Evolutionary conservation across 2,113 vertebrate genomes (phyloP).

Genomic region (Macquaria ambigua): DNA sequence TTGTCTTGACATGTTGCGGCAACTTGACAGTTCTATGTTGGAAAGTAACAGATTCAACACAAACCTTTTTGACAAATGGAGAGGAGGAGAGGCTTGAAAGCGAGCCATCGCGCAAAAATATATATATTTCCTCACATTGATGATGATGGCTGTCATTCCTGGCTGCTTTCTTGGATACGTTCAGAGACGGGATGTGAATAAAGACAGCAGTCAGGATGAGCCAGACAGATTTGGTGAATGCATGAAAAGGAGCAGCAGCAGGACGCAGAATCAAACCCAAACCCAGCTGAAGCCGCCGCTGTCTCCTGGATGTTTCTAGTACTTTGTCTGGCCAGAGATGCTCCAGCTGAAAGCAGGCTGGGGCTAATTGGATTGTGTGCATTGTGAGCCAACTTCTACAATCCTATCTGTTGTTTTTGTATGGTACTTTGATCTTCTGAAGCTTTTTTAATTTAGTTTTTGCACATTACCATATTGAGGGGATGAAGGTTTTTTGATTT

Average conservation of each 20-base stretch:
- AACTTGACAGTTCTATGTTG: constrained; percentile 4
- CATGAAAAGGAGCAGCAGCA: constrained; percentile 32
- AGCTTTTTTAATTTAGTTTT: not conserved
- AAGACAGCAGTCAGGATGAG: constrained; percentile 39
- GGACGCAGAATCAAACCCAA: constrained; percentile 43
- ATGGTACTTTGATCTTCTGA: constrained; percentile 13
- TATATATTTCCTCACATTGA: constrained; percentile 31
- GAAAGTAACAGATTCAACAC: constrained; percentile 33
- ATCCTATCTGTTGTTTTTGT: constrained; percentile 30
- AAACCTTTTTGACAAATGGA: constrained; percentile 24
- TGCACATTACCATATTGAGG: not conserved
- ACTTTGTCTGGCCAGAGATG: constrained; percentile 32
- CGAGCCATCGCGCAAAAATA: not conserved
- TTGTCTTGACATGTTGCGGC: constrained; percentile 29
- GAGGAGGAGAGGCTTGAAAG: constrained; percentile 22
- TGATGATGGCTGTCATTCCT: constrained; percentile 39
- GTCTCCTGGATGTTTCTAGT: constrained; percentile 42
- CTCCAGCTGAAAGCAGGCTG: constrained; percentile 40
- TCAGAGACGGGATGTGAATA: constrained; percentile 39
- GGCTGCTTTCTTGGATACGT: constrained; percentile 32
- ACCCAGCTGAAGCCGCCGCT: constrained; percentile 28
- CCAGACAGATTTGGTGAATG: constrained; percentile 51
- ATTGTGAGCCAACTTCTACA: constrained; percentile 38
- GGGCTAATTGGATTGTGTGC: constrained; percentile 44
- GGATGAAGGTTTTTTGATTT: not conserved